Conservation (phyloP, 2,113 vertebrate species). For the Podocnemis expansa region DNA sequence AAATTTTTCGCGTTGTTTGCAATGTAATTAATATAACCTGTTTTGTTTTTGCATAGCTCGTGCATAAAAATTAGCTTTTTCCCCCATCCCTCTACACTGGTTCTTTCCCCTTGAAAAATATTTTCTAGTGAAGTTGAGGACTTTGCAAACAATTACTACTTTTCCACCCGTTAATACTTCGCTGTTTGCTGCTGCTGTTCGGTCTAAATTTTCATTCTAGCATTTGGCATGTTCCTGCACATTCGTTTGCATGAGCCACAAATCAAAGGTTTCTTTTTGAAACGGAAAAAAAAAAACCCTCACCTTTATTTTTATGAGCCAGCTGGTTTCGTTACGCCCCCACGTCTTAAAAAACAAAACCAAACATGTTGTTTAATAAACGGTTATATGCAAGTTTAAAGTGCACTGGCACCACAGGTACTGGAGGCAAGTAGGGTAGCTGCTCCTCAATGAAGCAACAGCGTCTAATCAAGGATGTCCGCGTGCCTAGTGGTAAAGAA, state of each 20-base stretch:
- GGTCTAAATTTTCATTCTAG: neutral
- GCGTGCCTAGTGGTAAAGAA: neutral
- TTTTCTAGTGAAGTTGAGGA: neutral
- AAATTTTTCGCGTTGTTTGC: neutral
- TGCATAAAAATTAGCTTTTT: neutral
- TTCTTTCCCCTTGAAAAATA: neutral
- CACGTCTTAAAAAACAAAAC: neutral
- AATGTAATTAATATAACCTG: neutral
- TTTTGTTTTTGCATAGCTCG: neutral
- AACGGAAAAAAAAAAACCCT: no score
- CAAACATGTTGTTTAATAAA: neutral
- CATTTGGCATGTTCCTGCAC: neutral
- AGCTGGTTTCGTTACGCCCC: neutral
- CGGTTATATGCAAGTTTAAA: neutral
- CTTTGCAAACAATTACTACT: neutral
- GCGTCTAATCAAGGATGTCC: neutral
- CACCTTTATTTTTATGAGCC: neutral
- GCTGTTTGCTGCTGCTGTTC: neutral
- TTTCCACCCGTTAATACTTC: neutral
- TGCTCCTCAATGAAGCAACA: neutral
- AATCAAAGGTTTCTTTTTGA: neutral
- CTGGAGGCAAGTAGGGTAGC: no score
- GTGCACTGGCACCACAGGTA: no score
- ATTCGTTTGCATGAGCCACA: neutral
- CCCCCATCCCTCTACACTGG: neutral